Conservation (phyloP, 2,797 vertebrate species). For the Siniperca undulata region DNA sequence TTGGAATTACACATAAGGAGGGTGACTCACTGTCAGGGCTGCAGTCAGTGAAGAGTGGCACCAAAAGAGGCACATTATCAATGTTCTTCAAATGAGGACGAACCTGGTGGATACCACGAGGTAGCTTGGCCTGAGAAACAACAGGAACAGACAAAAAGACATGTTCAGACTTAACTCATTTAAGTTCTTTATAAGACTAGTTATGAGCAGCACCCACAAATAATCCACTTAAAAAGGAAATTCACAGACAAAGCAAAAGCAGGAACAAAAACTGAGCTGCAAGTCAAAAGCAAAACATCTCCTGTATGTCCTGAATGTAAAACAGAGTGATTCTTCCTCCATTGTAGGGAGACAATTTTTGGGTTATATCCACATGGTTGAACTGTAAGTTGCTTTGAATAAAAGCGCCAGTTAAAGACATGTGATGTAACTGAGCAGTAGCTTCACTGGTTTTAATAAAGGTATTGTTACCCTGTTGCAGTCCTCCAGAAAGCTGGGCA, state of each 20-base stretch:
- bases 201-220: neutral
- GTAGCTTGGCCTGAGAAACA: slow-evolving; percentile 94
- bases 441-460: neutral
- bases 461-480: slow-evolving; percentile 90
- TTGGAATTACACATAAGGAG: neutral
- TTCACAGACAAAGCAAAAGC: neutral
- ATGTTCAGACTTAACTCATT: neutral
- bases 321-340: no score
- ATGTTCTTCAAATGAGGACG: slow-evolving; percentile 98
- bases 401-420: no score
- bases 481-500: slow-evolving; percentile 98
- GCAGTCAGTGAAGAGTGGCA: slow-evolving; percentile 98
- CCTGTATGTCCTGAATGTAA: neutral
- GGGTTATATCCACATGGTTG: no score
- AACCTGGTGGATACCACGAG: slow-evolving; percentile 98
- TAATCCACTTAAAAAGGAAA: neutral
- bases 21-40: slow-evolving; percentile 94
- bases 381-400: no score
- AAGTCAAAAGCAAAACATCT: neutral
- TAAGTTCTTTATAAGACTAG: neutral
- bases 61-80: slow-evolving; percentile 97
- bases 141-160: neutral
- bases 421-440: neutral
- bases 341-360: neutral
- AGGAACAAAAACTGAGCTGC: neutral